Conservation (phyloP, 1,140 invertebrate species). For the Camponotus floridanus region DNA sequence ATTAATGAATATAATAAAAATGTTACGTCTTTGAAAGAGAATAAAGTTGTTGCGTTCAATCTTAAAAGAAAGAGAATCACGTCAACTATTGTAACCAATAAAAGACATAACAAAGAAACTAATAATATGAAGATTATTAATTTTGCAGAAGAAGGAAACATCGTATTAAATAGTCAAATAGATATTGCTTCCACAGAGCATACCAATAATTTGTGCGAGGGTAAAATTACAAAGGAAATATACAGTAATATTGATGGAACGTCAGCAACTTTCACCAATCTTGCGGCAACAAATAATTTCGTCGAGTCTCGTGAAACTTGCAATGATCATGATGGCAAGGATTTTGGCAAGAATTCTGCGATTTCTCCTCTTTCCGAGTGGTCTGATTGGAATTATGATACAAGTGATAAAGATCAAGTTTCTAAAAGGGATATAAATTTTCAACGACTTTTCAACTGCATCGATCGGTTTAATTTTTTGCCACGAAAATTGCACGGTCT, state of each 20-base stretch:
- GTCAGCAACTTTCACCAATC: not conserved
- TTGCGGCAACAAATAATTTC: not conserved
- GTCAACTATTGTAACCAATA: not conserved
- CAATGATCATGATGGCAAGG: not conserved
- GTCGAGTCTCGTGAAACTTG: not conserved
- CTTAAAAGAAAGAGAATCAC: slow-evolving; percentile 2
- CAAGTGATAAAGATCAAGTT: not conserved
- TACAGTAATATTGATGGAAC: not conserved
- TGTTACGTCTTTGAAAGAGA: not conserved
- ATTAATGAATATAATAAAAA: not conserved
- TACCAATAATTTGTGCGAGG: not conserved
- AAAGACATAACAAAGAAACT: not conserved
- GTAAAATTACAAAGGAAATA: not conserved
- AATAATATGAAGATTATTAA: not conserved
- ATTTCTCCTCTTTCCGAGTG: slow-evolving; percentile 73
- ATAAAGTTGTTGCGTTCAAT: not conserved
- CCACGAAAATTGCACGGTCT: slow-evolving; percentile 66
- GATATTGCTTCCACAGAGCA: not conserved
- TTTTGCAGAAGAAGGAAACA: not conserved
- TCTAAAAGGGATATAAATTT: not conserved
- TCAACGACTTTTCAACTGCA: not conserved
- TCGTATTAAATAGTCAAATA: not conserved
- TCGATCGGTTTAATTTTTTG: slow-evolving; percentile 57
- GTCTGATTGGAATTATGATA: slow-evolving; percentile 75
- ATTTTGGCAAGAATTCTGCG: not conserved